Conservation (phyloP, 2,797 vertebrate species). For the Amblyraja radiata region DNA sequence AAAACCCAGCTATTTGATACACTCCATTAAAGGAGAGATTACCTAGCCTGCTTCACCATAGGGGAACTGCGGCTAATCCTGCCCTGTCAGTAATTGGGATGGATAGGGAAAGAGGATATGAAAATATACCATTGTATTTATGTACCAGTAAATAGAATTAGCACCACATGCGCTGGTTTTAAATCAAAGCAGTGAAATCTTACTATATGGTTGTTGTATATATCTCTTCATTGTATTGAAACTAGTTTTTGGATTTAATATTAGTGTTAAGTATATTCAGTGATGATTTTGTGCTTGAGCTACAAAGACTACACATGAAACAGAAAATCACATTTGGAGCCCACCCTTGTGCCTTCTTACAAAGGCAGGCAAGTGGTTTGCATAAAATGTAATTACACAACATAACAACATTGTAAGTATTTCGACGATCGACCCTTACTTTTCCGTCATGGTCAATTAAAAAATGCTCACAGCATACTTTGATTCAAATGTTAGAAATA, state of each 20-base stretch:
- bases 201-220: constrained; percentile 16
- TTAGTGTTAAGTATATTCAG: neutral
- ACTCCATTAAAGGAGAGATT: constrained; percentile 37
- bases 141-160: constrained; percentile 30
- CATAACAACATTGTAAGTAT: constrained; percentile 15
- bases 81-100: neutral
- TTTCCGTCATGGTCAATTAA: constrained; percentile 16
- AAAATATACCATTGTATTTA: constrained; percentile 23
- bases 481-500: constrained; percentile 19
- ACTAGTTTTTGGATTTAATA: constrained; percentile 28
- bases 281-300: neutral
- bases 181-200: constrained; percentile 17
- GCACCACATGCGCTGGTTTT: neutral
- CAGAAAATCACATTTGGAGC: neutral
- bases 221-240: neutral
- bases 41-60: neutral
- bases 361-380: constrained; percentile 7
- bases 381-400: constrained; percentile 19
- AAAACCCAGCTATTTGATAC: constrained; percentile 30
- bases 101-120: neutral
- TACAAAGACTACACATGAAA: constrained; percentile 14
- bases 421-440: neutral
- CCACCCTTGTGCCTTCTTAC: constrained; percentile 2
- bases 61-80: neutral
- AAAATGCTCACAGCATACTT: neutral